A percentile compares a stretch with the other conserved stretches of the same genome.
These are phyloP conservation scores for Hypotaenidia philippensis DNA, from an alignment of 2,797 vertebrate genomes.

Conservation along the genomic window DNA sequence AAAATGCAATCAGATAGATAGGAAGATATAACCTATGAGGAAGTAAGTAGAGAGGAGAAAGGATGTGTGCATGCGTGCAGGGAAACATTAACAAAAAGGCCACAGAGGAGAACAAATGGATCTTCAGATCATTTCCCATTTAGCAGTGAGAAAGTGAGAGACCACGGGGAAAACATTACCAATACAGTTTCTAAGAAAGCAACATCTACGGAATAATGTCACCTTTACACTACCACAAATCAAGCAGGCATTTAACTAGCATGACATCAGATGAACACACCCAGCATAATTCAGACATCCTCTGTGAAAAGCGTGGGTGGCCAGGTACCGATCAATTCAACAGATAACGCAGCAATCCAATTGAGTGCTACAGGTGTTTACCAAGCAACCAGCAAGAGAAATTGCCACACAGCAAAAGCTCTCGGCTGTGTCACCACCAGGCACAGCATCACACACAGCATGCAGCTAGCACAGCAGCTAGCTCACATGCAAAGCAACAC, in stretches of 20 bases:
- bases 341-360: not conserved
- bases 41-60: not conserved
- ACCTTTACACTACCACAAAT: not conserved
- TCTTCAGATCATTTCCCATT: not conserved
- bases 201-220: not conserved
- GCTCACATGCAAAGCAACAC: not conserved
- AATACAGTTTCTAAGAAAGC: conserved; percentile 8
- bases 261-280: conserved; percentile 39
- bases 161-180: not conserved
- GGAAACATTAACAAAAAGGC: not conserved
- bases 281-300: conserved; percentile 22
- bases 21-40: not conserved
- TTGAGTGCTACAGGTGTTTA: conserved; percentile 21
- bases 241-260: not conserved
- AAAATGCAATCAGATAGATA: not conserved
- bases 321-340: not conserved
- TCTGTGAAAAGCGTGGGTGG: conserved; percentile 72
- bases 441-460: not conserved
- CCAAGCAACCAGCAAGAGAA: not conserved
- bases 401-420: not conserved
- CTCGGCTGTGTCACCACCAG: not conserved
- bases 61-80: not conserved
- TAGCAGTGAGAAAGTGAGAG: not conserved
- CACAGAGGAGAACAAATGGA: not conserved
- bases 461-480: not conserved